These are phyloP conservation scores for Gila robusta DNA, from an alignment of 2,797 vertebrate genomes.

Conservation along the genomic window DNA sequence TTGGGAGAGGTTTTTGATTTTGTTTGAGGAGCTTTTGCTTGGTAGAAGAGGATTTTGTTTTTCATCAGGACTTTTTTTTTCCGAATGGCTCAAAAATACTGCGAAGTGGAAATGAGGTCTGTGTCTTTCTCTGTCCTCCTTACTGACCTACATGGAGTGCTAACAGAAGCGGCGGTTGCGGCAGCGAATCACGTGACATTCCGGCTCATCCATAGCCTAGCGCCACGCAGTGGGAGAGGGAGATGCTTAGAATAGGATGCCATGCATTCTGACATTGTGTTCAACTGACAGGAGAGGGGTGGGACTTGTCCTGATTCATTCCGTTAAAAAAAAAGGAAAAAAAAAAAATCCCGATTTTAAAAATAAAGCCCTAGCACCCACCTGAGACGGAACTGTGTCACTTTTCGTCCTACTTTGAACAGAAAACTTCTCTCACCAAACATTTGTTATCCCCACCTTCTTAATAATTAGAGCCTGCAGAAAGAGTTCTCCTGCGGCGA, in stretches of 20 bases:
- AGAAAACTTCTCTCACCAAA: slow-evolving; percentile 67
- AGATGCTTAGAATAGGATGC: slow-evolving; percentile 61
- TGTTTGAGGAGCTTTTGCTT: slow-evolving; percentile 46
- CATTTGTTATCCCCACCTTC: slow-evolving; percentile 67
- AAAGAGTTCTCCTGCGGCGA: slow-evolving; percentile 51
- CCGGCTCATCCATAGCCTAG: slow-evolving; percentile 57
- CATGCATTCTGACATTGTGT: slow-evolving; percentile 63
- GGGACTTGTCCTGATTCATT: slow-evolving; percentile 76
- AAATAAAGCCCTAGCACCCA: slow-evolving; percentile 81
- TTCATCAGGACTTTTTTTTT: slow-evolving; percentile 38
- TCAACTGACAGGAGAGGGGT: slow-evolving; percentile 64
- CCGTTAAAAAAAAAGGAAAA: slow-evolving; percentile 65
- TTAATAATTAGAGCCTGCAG: slow-evolving; percentile 65
- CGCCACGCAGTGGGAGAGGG: slow-evolving; percentile 56
- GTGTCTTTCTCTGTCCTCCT: slow-evolving; percentile 66
- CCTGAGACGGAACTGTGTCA: slow-evolving; percentile 84
- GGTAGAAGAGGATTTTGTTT: slow-evolving; percentile 58
- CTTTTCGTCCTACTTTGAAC: slow-evolving; percentile 80
- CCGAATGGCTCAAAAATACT: slow-evolving; percentile 41
- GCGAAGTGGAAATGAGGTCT: slow-evolving; percentile 60
- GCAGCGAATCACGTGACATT: slow-evolving; percentile 59
- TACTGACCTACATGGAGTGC: slow-evolving; percentile 71
- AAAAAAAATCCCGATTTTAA: slow-evolving; percentile 72
- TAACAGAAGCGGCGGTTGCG: slow-evolving; percentile 55
- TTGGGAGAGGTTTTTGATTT: slow-evolving; percentile 57